Conservation (phyloP, 2,113 vertebrate species). For the Campylomormyrus numenius region DNA sequence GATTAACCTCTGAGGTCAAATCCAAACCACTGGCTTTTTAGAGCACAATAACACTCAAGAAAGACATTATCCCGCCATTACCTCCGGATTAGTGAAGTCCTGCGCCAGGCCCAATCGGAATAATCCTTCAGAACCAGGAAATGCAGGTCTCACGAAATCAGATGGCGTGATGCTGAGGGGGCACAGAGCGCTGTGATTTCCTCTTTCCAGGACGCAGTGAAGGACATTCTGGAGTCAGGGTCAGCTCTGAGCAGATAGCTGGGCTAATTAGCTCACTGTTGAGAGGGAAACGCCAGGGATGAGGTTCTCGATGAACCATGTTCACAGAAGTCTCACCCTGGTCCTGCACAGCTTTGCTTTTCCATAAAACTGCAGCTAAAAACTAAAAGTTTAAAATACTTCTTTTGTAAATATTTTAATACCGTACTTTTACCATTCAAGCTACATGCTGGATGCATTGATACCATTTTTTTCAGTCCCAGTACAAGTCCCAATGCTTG, state of each 20-base stretch:
- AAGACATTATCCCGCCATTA: neutral
- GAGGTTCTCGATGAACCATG: neutral
- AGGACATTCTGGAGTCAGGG: neutral
- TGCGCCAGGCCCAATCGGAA: neutral
- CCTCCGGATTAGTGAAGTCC: conserved; percentile 1
- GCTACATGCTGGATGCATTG: neutral
- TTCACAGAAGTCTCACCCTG: neutral
- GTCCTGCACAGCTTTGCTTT: neutral
- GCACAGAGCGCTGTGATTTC: neutral
- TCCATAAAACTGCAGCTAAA: neutral
- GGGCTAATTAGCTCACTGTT: neutral
- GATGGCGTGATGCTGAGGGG: neutral
- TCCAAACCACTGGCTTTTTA: conserved; percentile 4
- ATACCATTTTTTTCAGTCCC: neutral
- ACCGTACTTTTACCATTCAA: neutral
- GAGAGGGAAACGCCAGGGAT: neutral
- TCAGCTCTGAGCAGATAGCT: neutral
- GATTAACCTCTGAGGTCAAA: conserved; percentile 19
- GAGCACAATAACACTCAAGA: conserved; percentile 3
- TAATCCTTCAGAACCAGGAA: neutral
- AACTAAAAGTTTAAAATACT: neutral
- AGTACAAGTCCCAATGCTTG: neutral
- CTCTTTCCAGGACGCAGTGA: neutral
- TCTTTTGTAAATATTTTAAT: neutral
- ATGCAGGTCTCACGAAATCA: neutral